Evolutionary conservation across 2,113 vertebrate genomes (phyloP).

Genomic region (Jaculus jaculus): DNA sequence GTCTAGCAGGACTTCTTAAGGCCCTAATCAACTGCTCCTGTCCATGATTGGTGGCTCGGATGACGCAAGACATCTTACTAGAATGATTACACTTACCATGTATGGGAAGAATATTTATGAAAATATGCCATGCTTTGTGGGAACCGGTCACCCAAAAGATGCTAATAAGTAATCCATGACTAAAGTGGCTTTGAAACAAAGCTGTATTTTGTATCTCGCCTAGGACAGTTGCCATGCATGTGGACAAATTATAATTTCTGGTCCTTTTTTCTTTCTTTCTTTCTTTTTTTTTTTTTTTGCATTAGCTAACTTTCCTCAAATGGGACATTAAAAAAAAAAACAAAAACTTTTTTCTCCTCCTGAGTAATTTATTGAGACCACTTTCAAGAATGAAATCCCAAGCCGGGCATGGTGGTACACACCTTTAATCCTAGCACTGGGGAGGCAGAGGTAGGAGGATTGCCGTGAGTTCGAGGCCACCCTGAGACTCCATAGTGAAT

Average conservation of each 20-base stretch:
- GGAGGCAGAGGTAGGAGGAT: no score
- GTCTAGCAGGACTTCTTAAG: background rate
- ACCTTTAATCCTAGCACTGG: no score
- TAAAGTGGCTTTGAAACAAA: background rate
- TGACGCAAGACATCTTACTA: background rate
- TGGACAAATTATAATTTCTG: background rate
- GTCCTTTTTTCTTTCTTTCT: background rate
- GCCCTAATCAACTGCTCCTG: background rate
- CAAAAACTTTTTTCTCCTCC: background rate
- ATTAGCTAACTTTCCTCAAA: background rate
- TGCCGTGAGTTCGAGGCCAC: no score
- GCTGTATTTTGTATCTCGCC: background rate
- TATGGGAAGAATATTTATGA: background rate
- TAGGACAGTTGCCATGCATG: background rate
- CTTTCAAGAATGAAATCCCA: background rate
- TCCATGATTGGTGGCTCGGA: background rate
- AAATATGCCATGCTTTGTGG: background rate
- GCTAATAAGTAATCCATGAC: background rate
- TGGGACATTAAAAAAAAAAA: no score
- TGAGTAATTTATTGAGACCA: background rate
- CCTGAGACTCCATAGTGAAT: no score
- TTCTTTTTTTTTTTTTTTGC: no score
- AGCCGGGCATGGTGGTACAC: no score
- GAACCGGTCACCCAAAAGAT: constrained; percentile 15
- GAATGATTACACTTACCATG: background rate